These are phyloP conservation scores for Perizoma affinitatum DNA, from an alignment of 2,888 invertebrate genomes.

Conservation along the genomic window DNA sequence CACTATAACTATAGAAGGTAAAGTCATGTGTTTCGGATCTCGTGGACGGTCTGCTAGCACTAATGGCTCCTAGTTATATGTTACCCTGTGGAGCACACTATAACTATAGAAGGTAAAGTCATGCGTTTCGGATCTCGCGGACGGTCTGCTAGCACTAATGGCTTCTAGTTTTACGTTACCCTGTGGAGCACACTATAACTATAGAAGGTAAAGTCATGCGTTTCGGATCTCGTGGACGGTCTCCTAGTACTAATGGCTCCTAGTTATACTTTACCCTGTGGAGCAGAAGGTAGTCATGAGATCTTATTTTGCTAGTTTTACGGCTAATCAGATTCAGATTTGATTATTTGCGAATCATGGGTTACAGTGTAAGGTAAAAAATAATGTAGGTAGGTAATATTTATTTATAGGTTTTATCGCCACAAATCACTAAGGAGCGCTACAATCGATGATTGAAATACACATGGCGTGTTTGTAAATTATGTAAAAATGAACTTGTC, in stretches of 20 bases:
- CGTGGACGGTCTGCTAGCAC: slow-evolving; percentile 94
- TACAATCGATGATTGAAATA: too few relatives aligned
- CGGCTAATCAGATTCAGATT: too few relatives aligned
- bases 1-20: slow-evolving; percentile 95
- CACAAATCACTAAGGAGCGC: too few relatives aligned
- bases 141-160: slow-evolving; percentile 97
- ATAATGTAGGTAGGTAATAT: too few relatives aligned
- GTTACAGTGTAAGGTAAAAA: too few relatives aligned
- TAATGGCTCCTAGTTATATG: slow-evolving; percentile 97
- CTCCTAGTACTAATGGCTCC: slow-evolving; percentile 96
- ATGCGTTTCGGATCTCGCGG: slow-evolving; percentile 95
- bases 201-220: slow-evolving; percentile 87
- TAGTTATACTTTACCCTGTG: slow-evolving; percentile 95
- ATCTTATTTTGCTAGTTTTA: too few relatives aligned
- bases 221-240: slow-evolving; percentile 97
- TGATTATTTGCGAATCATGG: too few relatives aligned
- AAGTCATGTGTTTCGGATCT: slow-evolving; percentile 87
- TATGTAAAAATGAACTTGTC: too few relatives aligned
- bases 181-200: slow-evolving; percentile 98
- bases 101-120: slow-evolving; percentile 90
- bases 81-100: slow-evolving; percentile 98
- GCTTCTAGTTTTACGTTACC: slow-evolving; percentile 94
- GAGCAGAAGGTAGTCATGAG: slow-evolving; percentile 89
- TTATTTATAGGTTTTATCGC: too few relatives aligned
- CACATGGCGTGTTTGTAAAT: too few relatives aligned